Conservation (phyloP, 1,140 invertebrate genomes). For the Proctacanthus coquilletti region DNA sequence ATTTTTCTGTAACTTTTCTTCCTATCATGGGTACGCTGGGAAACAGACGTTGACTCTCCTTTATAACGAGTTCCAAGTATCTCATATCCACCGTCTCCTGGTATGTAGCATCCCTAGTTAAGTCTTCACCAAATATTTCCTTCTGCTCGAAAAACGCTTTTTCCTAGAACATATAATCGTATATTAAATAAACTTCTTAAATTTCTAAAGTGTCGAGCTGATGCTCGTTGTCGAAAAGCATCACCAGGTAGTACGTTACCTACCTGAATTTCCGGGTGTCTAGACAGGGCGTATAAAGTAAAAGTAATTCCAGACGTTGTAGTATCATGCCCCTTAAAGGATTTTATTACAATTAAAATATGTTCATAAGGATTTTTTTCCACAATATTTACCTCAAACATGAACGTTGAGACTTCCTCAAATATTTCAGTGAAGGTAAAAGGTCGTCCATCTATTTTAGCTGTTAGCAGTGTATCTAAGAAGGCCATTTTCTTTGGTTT, state of each 20-base stretch:
- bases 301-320: slow-evolving; percentile 19
- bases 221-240: too few species aligned
- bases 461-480: slow-evolving; percentile 18
- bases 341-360: too few species aligned
- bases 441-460: slow-evolving; percentile 34
- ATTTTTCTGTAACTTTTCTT: slow-evolving; percentile 38
- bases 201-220: too few species aligned
- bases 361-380: slow-evolving; percentile 1
- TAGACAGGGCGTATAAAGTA: slow-evolving; percentile 19
- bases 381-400: slow-evolving; percentile 45
- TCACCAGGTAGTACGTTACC: too few species aligned
- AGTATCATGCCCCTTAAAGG: slow-evolving; percentile 47
- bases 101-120: slow-evolving; percentile 17
- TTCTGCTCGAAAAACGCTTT: slow-evolving; percentile 41
- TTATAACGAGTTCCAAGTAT: slow-evolving; percentile 54
- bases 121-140: slow-evolving; percentile 32
- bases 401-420: slow-evolving; percentile 56
- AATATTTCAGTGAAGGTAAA: slow-evolving; percentile 48
- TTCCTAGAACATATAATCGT: too few species aligned
- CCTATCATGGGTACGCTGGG: slow-evolving; percentile 58
- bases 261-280: slow-evolving; percentile 29
- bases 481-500: slow-evolving; percentile 10
- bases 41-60: slow-evolving; percentile 47
- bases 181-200: too few species aligned
- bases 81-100: slow-evolving; percentile 37